Base-by-base conservation (phyloP, 2,888 invertebrate genomes). In the Aleiodes testaceus region DNA sequence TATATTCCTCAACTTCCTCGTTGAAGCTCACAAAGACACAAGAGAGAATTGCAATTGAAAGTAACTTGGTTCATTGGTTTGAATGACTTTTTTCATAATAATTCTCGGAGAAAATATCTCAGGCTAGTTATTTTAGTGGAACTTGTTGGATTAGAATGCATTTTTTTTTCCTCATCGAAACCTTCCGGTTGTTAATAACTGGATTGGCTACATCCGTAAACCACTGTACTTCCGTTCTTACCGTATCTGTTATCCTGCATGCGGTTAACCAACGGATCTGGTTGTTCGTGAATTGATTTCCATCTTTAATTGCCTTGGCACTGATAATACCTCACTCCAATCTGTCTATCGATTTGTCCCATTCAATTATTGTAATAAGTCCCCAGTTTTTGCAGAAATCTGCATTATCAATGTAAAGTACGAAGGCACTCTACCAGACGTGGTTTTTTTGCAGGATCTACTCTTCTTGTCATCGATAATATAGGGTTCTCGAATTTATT, bases 301-400 rank as follows among this genome's bases (percentile, higher is more conserved):
- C 68, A 72, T 73, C 73, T 65, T 72, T 73, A 76, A 76, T 76
- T 73, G 69, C 72, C 53, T 52, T 71, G 70, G 69, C 69, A 74
- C 71, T 75, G 75, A 68, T 66, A 67, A 71, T 49, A 72, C 63
- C 64, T 22, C 22, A 36, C 61, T 61, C 66, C 44, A 42, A 49
- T 66, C 69, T 20, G 16, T 18, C 1, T 45, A 44, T 61, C 16
- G 47, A 47, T 16, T 47, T 47, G 14, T 9, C 16, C 14, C 0
- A 2, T 9, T 47, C 14, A 47, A 14, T 47, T 7, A 47, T 3
- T 16, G 47, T 36, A 9, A 6, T 36, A 0, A 36, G 6, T 36
- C 26, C 3, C 5, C 3, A 36, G 6, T 36, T 11, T 36, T 9
- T 36, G 7, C 42, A 45, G 66, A 61, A 52, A 69, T 26, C 69